Base-by-base conservation (phyloP, 2,888 invertebrate species). In the Morinoia aosen region DNA sequence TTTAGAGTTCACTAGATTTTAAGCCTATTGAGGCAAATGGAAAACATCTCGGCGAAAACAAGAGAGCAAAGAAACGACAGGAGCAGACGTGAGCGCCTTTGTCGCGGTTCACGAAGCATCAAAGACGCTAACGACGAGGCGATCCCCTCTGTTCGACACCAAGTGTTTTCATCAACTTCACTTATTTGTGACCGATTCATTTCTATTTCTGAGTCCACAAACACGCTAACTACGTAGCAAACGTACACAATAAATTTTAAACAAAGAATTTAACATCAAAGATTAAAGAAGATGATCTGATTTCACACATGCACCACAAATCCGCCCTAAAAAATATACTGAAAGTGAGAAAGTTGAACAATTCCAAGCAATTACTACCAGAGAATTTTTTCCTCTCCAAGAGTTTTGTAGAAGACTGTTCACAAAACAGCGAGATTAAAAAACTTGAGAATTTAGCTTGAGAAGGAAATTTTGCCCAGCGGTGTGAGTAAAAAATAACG, bases 11-110 rank as follows among this genome's bases (percentile, higher is more conserved):
- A 40, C 39, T 90, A 48, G 90, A 90, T 90, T 90, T 39, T 90
- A 39, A 90, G 90, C 90, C 76, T 40, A 39, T 90, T 48, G 90
- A 90, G 90, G 90, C 90, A 90, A 90, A 90, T 90, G 90, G 48
- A 90, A 90, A 90, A 90, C 90, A 90, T 90, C 48, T 39, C 40
- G 39, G 90, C 48, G 90, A 90, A 48, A 90, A 48, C 90, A 90
- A 90, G 90, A 39, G 25, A 76, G 76, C 76, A 76, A 33, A 76
- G 76, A 33, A 19, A 33, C 25, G 76, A 25, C 76, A 76, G 76
- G 76, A 25, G 76, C 76, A 10, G 76, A 76, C 25, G 76, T 25
- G 76, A 76, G 76, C 19, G 90, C 40, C 48, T 90, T 39, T 90
- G 48, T 48, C 40, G 48, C 40, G 90, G 90, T 90, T 90, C 40